Evolutionary conservation across 2,113 vertebrate species (phyloP), one percentile per base, ranked within the genome.

Genomic region (Neodon shergylaensis): DNA sequence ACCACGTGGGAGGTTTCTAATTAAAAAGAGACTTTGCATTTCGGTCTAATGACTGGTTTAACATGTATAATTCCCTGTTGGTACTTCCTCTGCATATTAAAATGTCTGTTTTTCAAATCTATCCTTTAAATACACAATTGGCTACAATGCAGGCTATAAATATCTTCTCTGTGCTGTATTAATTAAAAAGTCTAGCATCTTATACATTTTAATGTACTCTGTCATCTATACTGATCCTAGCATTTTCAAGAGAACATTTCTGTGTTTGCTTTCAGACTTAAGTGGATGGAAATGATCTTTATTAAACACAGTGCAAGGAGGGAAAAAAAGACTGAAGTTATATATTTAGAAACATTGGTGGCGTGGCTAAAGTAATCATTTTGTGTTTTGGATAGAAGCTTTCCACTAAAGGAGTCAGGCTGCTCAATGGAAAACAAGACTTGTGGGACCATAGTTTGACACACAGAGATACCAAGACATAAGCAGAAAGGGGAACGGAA

Each of bases 41-140:
- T 96, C 94, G 93, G 94, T 97, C 94, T 97, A 97, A 97, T 97
- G 97, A 97, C 97, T 96, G 92, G 95, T 95, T 98, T 97, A 97
- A 97, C 97, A 95, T 97, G 96, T 97, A 90, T 96, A 97, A 98
- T 97, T 97, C 97, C 95, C 96, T 94, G 95, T 97, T 97, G 97
- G 92, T 96, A 92, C 94, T 97, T 97, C 65, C 95, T 97, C 78
- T 96, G 97, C 97, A 97, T 98, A 97, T 97, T 97, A 97, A 97
- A 97, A 94, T 95, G 90, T 95, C 92, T 97, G 95, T 97, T 97
- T 98, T 97, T 96, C 81, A 95, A 96, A 97, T 95, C 94, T 90
- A 83, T 97, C 94, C 96, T 97, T 98, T 97, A 97, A 98, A 97
- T 97, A 97, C 96, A 97, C 96, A 97, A 93, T 94, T 96, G 93